Evolutionary conservation across 2,797 vertebrate species (phyloP).

Genomic region (Catamblyrhynchus diadema): DNA sequence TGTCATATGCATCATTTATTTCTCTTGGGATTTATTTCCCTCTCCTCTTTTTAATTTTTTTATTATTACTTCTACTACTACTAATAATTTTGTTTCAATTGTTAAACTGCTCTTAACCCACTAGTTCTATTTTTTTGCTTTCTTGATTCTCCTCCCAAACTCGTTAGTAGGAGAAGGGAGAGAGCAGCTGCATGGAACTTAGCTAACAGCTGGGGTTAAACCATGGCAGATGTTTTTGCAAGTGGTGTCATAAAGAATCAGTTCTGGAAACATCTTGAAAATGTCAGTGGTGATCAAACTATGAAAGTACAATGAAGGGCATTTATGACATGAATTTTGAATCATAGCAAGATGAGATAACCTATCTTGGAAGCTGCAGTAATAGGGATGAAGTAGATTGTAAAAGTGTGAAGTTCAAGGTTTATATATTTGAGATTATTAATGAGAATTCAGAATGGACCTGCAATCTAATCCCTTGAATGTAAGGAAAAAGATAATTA

Average conservation of each 20-base stretch:
- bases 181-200: background rate
- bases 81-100: background rate
- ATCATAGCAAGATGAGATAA: background rate
- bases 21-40: background rate
- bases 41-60: background rate
- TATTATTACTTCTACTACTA: background rate
- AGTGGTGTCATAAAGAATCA: background rate
- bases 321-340: background rate
- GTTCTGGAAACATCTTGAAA: background rate
- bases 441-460: background rate
- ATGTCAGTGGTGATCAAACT: background rate
- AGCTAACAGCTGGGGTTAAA: background rate
- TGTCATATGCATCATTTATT: background rate
- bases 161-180: background rate
- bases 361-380: background rate
- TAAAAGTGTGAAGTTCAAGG: background rate
- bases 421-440: background rate
- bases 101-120: background rate
- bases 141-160: background rate
- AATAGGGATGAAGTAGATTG: background rate
- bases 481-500: background rate
- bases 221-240: background rate
- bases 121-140: accelerated
- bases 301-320: background rate
- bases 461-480: background rate